These are phyloP conservation scores for Chlorodrepanis virens DNA, from an alignment of 2,113 vertebrate genomes.

Conservation along the genomic window DNA sequence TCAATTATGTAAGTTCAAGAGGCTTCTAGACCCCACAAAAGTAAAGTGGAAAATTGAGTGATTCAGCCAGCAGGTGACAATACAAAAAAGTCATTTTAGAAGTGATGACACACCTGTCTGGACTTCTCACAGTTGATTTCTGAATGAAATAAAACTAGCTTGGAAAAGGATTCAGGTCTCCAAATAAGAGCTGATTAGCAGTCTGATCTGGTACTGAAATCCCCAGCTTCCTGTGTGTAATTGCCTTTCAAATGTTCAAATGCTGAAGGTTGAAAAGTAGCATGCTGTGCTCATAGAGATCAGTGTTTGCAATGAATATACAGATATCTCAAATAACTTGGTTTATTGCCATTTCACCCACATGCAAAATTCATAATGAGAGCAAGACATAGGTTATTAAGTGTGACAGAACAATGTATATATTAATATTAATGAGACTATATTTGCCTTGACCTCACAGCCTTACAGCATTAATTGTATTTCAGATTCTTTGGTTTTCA, in stretches of 20 bases:
- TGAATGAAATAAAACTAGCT: background rate
- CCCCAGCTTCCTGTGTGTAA: background rate
- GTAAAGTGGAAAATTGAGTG: background rate
- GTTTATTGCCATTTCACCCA: conserved; percentile 24
- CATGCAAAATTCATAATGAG: background rate
- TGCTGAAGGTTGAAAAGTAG: conserved; percentile 14
- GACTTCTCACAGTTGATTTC: background rate
- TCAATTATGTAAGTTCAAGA: background rate
- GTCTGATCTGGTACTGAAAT: conserved; percentile 10
- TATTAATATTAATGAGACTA: background rate
- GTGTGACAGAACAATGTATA: conserved; percentile 7
- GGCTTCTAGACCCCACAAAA: background rate
- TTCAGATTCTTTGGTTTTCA: background rate
- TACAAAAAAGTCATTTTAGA: background rate
- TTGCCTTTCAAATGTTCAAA: conserved; percentile 45
- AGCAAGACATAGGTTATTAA: conserved; percentile 20
- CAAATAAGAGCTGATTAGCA: conserved; percentile 4
- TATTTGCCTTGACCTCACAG: background rate
- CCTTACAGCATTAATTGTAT: background rate
- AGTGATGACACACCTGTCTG: background rate
- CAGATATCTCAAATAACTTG: background rate
- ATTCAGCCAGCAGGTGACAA: background rate
- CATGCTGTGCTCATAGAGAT: conserved; percentile 10
- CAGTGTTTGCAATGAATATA: conserved; percentile 4
- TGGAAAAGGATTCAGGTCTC: background rate